Evolutionary conservation across 2,888 invertebrate species (phyloP).

Genomic region (Aleiodes leptofemur): DNA sequence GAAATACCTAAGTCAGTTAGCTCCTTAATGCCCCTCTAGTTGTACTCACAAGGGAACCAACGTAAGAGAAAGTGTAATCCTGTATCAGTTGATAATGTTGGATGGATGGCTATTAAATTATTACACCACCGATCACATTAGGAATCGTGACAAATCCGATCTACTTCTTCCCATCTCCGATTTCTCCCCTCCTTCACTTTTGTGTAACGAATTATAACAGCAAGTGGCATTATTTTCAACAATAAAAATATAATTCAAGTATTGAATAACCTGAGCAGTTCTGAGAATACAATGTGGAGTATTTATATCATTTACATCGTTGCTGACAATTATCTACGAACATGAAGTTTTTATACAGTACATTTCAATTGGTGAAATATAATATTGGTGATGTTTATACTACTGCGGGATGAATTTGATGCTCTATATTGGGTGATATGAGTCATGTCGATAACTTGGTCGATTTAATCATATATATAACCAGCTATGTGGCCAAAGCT

Average conservation of each 20-base stretch:
- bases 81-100: conserved; percentile 62
- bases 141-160: conserved; percentile 74
- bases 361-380: neutral
- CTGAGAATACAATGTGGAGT: too few species aligned
- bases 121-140: conserved; percentile 72
- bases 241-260: too few species aligned
- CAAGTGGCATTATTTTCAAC: neutral
- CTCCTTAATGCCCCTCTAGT: conserved; percentile 70
- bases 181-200: neutral
- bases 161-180: conserved; percentile 54
- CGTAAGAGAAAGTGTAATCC: conserved; percentile 52
- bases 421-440: conserved; percentile 57
- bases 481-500: conserved; percentile 54
- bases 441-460: conserved; percentile 69
- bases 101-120: conserved; percentile 73
- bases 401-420: conserved; percentile 12
- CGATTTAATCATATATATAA: conserved; percentile 67
- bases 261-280: too few species aligned
- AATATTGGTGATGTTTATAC: neutral
- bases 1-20: conserved; percentile 72
- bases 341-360: conserved; percentile 1
- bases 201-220: conserved; percentile 6
- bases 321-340: conserved; percentile 4
- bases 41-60: conserved; percentile 47
- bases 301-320: conserved; percentile 8